Evolutionary conservation across 2,113 vertebrate genomes (phyloP).

Genomic region (Cyanocitta stelleri): DNA sequence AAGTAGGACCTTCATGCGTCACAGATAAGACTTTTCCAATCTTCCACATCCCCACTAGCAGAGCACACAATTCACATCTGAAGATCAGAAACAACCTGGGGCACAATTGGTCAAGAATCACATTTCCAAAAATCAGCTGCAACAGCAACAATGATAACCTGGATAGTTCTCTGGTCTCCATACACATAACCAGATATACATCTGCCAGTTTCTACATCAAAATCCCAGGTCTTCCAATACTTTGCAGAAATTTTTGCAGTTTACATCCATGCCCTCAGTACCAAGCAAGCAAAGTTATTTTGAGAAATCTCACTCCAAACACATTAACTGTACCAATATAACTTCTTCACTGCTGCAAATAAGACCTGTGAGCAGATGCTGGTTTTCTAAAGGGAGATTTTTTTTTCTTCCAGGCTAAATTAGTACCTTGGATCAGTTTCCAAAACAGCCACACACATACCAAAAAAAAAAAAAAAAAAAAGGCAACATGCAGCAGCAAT

Average conservation of each 20-base stretch:
- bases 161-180: not conserved
- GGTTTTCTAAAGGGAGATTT: not conserved
- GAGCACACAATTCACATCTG: not conserved
- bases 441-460: not conserved
- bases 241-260: not conserved
- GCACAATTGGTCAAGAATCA: not conserved
- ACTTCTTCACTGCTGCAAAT: not conserved
- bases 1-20: fast-evolving
- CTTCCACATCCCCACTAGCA: not conserved
- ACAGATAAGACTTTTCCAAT: not conserved
- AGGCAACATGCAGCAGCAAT: not conserved
- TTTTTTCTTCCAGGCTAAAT: not conserved
- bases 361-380: conserved; percentile 9
- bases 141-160: not conserved
- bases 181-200: not conserved
- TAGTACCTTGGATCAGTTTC: not conserved
- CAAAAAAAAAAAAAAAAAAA: not conserved
- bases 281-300: not conserved
- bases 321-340: not conserved
- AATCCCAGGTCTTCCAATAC: not conserved
- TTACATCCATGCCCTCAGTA: not conserved
- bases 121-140: not conserved
- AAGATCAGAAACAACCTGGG: not conserved
- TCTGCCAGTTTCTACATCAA: not conserved
- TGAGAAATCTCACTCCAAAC: not conserved